Conservation (phyloP, 2,113 vertebrate species). For the Vimba vimba region DNA sequence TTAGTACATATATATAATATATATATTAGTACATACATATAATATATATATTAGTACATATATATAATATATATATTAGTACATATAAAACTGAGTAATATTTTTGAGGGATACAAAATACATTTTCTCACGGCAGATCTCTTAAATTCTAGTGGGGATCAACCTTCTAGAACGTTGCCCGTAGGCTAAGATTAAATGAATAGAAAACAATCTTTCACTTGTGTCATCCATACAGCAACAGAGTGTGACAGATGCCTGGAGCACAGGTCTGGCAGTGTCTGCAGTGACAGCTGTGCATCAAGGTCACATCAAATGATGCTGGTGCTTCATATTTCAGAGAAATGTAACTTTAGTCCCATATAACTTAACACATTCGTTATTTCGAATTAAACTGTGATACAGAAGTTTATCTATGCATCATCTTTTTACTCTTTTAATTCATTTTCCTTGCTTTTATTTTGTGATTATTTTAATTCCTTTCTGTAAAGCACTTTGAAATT, state of each 20-base stretch:
- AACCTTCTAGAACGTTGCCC: slow-evolving; percentile 16
- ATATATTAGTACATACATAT: no score
- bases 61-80: no score
- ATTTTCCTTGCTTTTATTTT: no score
- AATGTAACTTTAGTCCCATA: slow-evolving; percentile 5
- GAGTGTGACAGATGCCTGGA: slow-evolving; percentile 48
- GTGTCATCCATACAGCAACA: slow-evolving; percentile 39
- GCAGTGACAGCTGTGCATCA: slow-evolving; percentile 44
- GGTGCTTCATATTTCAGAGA: slow-evolving; percentile 19
- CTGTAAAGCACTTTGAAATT: no score
- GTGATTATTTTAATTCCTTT: no score
- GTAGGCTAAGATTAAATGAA: slow-evolving; percentile 25
- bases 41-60: no score
- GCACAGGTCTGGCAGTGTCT: slow-evolving; percentile 39
- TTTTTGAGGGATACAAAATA: background rate
- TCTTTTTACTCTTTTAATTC: no score
- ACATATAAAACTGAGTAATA: background rate
- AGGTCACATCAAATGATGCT: slow-evolving; percentile 46
- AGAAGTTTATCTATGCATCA: no score
- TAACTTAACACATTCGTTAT: background rate
- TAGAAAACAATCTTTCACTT: slow-evolving; percentile 34
- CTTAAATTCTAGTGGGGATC: slow-evolving; percentile 18
- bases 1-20: no score
- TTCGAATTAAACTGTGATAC: background rate
- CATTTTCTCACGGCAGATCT: background rate